A percentile compares a stretch with the other conserved stretches of the same genome.
Evolutionary conservation across 2,113 vertebrate genomes (phyloP).

Genomic region (Verasper variegatus): DNA sequence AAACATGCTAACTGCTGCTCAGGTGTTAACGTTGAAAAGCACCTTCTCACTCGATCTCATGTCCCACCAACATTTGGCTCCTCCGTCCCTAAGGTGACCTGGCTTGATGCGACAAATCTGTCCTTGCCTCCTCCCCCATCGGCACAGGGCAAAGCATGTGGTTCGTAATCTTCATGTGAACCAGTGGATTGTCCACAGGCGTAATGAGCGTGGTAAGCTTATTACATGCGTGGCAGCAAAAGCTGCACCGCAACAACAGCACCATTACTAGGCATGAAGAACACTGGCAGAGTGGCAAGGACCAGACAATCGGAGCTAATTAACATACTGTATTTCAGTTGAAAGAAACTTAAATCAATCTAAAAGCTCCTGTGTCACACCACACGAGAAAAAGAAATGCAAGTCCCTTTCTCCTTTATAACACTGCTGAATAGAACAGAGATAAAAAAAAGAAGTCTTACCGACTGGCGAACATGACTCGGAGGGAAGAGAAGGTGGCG

Average conservation of each 20-base stretch:
- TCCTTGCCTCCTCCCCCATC: slow-evolving; percentile 35
- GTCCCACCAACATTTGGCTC: slow-evolving; percentile 5
- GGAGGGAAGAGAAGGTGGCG: slow-evolving; percentile 87
- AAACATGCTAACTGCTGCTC: neutral
- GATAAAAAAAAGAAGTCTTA: slow-evolving; percentile 53
- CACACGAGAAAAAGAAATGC: neutral
- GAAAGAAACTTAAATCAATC: neutral
- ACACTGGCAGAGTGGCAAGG: neutral
- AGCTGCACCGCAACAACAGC: slow-evolving; percentile 32
- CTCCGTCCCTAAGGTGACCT: slow-evolving; percentile 48
- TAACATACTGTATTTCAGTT: neutral
- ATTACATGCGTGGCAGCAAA: slow-evolving; percentile 69
- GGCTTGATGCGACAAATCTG: slow-evolving; percentile 51
- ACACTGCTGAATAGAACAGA: neutral
- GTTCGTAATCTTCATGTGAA: slow-evolving; percentile 77
- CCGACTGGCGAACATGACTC: slow-evolving; percentile 89
- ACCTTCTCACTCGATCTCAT: neutral
- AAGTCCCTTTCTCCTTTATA: neutral
- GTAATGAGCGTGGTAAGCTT: slow-evolving; percentile 68
- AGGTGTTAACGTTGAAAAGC: slow-evolving; percentile 9
- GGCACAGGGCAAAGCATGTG: slow-evolving; percentile 72
- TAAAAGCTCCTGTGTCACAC: neutral
- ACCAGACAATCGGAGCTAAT: slow-evolving; percentile 2
- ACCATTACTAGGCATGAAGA: slow-evolving; percentile 42
- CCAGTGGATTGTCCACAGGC: slow-evolving; percentile 50